Conservation (phyloP, 2,888 invertebrate genomes). For the Arge pagana region DNA sequence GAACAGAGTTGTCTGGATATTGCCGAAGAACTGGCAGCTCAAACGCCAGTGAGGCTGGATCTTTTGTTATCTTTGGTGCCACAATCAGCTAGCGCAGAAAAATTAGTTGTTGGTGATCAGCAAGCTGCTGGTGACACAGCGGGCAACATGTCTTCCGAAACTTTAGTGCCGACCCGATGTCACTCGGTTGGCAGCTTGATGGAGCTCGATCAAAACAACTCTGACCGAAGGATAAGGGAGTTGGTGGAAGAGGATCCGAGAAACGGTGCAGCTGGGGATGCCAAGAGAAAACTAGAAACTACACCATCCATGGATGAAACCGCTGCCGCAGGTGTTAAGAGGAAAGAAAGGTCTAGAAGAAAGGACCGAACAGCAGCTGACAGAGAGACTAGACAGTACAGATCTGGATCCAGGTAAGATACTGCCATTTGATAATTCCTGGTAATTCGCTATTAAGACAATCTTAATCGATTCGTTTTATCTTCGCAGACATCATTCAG, state of each 20-base stretch:
- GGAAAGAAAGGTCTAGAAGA: conserved; percentile 66
- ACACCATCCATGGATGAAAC: conserved; percentile 74
- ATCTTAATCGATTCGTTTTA: conserved; percentile 1
- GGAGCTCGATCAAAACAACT: conserved; percentile 71
- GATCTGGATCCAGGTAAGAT: conserved; percentile 42
- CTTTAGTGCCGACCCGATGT: conserved; percentile 58
- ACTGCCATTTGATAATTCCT: neutral
- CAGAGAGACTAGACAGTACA: conserved; percentile 42
- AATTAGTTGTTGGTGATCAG: conserved; percentile 70
- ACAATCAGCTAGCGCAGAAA: conserved; percentile 70
- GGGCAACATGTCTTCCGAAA: conserved; percentile 48
- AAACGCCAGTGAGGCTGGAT: conserved; percentile 88
- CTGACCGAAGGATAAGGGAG: conserved; percentile 75
- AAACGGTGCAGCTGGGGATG: conserved; percentile 58
- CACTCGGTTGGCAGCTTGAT: conserved; percentile 77
- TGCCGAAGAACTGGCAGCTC: conserved; percentile 86
- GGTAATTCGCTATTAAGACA: neutral
- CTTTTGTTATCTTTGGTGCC: conserved; percentile 83
- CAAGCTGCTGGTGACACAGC: conserved; percentile 46
- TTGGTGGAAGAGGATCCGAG: conserved; percentile 66
- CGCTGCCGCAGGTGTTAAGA: conserved; percentile 57
- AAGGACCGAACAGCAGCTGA: conserved; percentile 48
- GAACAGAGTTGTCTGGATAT: conserved; percentile 80
- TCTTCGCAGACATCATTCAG: conserved; percentile 46
- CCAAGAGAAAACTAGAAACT: conserved; percentile 76